Percentiles rank a stretch among this genome's conserved stretches.
phyloP scores from a whole-genome alignment of 2,888 invertebrate species.

The Ceriagrion tenellum region DNA sequence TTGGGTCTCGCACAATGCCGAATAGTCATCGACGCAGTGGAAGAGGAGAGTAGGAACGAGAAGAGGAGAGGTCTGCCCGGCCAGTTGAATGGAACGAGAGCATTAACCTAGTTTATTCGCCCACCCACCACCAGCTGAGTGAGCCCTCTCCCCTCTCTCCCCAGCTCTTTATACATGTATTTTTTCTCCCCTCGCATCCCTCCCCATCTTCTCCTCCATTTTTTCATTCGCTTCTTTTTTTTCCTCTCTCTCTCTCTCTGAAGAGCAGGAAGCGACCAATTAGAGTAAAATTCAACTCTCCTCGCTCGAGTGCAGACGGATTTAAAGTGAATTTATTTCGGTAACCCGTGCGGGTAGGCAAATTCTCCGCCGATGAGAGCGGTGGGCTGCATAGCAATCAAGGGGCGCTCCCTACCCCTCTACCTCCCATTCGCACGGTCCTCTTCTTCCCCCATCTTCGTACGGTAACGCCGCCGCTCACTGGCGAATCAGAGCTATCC shows the following conservation, averaged over 20 bases:
- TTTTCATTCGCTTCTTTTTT: too few relatives aligned
- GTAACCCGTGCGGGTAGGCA: constrained; percentile 55
- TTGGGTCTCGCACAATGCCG: background rate
- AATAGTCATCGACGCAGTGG: background rate
- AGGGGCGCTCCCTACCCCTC: background rate
- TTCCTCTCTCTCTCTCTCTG: background rate
- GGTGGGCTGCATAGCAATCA: constrained; percentile 33
- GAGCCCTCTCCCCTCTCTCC: background rate
- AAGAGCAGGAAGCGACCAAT: constrained; percentile 59
- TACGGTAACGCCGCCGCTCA: background rate
- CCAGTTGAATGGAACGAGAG: constrained; percentile 25
- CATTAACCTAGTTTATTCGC: constrained; percentile 13
- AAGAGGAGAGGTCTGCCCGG: background rate
- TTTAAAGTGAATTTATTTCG: constrained; percentile 48
- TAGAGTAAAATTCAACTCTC: constrained; percentile 56
- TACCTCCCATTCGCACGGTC: too few relatives aligned
- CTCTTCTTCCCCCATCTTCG: too few relatives aligned
- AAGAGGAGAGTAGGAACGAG: background rate
- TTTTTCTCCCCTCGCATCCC: background rate
- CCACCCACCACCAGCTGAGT: background rate
- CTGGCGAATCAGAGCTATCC: background rate
- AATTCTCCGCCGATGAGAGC: background rate
- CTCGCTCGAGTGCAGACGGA: constrained; percentile 30
- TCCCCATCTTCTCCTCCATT: too few relatives aligned
- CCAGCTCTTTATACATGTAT: background rate